phyloP scores from a whole-genome alignment of 1,140 invertebrate species.

The Zaprionus camerounensis region DNA sequence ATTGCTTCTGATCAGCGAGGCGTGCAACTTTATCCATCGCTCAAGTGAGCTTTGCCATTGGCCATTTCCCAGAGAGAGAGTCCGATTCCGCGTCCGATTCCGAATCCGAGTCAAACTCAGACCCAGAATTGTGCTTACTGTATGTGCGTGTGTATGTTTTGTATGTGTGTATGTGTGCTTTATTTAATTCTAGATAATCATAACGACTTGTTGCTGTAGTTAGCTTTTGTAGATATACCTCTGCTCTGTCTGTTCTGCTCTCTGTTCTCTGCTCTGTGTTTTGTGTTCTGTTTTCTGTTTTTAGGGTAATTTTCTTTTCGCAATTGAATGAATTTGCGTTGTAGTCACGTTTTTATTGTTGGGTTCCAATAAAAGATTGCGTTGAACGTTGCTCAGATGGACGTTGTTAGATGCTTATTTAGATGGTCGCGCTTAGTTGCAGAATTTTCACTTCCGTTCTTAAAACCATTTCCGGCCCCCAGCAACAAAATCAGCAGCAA shows the following conservation, averaged over 20 bases:
- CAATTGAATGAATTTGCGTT: constrained; percentile 84
- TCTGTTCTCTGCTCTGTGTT: constrained; percentile 25
- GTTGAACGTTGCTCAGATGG: constrained; percentile 46
- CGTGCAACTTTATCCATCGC: constrained; percentile 78
- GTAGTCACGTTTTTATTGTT: constrained; percentile 62
- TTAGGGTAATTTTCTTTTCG: constrained; percentile 83
- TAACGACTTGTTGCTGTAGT: constrained; percentile 74
- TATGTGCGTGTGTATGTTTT: constrained; percentile 17
- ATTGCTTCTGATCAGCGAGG: constrained; percentile 71
- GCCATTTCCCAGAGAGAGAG: constrained; percentile 33
- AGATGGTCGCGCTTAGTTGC: constrained; percentile 80
- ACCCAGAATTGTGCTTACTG: constrained; percentile 27
- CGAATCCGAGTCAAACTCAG: constrained; percentile 41
- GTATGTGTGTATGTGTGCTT: constrained; percentile 55
- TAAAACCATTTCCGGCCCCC: constrained; percentile 74
- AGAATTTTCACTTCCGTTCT: constrained; percentile 82
- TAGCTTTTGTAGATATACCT: constrained; percentile 35
- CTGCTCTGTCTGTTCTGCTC: constrained; percentile 21
- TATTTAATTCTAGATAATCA: constrained; percentile 83
- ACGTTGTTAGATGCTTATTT: constrained; percentile 74
- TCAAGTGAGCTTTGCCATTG: constrained; percentile 74
- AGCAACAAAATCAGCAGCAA: constrained; percentile 46
- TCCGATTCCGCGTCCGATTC: constrained; percentile 44
- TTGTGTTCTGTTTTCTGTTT: constrained; percentile 48
- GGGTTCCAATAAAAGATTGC: constrained; percentile 76